Base-by-base conservation (phyloP, 2,888 invertebrate genomes). In the Troglohyphantes excavatus region DNA sequence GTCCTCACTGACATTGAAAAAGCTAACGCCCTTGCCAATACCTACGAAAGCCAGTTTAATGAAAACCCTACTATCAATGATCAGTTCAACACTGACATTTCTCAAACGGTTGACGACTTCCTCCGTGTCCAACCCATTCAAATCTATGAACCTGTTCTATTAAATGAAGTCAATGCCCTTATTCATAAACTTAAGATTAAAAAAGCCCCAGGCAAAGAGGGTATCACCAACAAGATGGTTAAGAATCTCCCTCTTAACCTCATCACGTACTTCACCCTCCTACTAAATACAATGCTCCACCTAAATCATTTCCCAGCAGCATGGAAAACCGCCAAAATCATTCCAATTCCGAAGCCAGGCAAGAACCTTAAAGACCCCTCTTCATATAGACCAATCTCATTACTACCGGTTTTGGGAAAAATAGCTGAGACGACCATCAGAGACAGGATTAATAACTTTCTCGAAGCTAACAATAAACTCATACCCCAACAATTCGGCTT, bases 221-320 rank as follows among this genome's bases (percentile, higher is more conserved):
- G 19, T 0, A 65, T 79, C 23, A 43, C 65, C 7, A 79, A 79
- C 33, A 79, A 79, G 43, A 65, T 46, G 39, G 13, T 65, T 1
- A 79, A 79, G 33, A 79, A 79, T 11, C 39, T 78, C 2, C 78
- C 78, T 0, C 6, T 3, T 2, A 79, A 43, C 3, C 2, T 13
- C 7, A 13, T 79, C 1, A 17, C 19, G 23, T 21, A 6, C 3
- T 3, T 79, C 5, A 65, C 17, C 1, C 0, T 7, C 3, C 5
- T 65, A 2, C 39, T 79, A 2, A 39, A 79, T 6, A 0, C 0
- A 1, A 65, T 39, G 0, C 26, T 79, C 0, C 7, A 19, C 17
- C 7, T 65, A 13, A 17, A 0, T 1, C 65, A 65, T 3, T 79
- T 65, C 27, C 78, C 78, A 3, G 23, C 17, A 0, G 19, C 0